phyloP scores from a whole-genome alignment of 2,113 vertebrate genomes.

The Pachypanchax playfairii region DNA sequence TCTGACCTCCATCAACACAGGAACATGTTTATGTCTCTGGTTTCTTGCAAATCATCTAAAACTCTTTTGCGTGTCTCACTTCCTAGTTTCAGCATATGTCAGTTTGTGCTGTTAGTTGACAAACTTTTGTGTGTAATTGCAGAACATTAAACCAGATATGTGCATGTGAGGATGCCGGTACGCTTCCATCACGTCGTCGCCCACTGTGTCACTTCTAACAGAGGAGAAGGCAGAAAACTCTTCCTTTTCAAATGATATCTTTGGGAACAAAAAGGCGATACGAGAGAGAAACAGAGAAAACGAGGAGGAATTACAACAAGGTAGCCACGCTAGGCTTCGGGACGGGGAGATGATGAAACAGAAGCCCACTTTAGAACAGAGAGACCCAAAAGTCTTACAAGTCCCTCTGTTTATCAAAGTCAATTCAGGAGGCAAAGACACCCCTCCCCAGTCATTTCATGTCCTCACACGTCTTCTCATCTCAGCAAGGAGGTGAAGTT shows the following conservation, averaged over 20 bases:
- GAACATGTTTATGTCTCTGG: constrained; percentile 20
- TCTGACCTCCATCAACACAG: constrained; percentile 30
- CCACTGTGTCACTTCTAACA: constrained; percentile 70
- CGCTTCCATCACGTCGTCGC: constrained; percentile 68
- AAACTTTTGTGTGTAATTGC: constrained; percentile 64
- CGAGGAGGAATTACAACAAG: constrained; percentile 71
- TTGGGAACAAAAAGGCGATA: constrained; percentile 64
- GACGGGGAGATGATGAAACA: constrained; percentile 71
- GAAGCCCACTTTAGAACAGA: constrained; percentile 76
- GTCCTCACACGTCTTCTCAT: constrained; percentile 63
- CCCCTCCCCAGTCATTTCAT: constrained; percentile 48
- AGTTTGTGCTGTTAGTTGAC: constrained; percentile 43
- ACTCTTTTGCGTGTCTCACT: neutral
- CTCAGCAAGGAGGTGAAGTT: constrained; percentile 73
- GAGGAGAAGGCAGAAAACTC: constrained; percentile 53
- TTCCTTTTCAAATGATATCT: constrained; percentile 56
- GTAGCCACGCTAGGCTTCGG: constrained; percentile 57
- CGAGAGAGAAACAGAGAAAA: constrained; percentile 56
- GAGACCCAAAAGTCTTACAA: constrained; percentile 67
- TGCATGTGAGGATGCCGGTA: constrained; percentile 52
- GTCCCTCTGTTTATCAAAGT: constrained; percentile 72
- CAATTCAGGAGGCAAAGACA: constrained; percentile 57
- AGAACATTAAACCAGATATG: constrained; percentile 53
- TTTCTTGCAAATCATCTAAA: constrained; percentile 13
- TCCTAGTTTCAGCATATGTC: constrained; percentile 23